phyloP scores from a whole-genome alignment of 2,797 vertebrate genomes.

The Accipiter minullus region DNA sequence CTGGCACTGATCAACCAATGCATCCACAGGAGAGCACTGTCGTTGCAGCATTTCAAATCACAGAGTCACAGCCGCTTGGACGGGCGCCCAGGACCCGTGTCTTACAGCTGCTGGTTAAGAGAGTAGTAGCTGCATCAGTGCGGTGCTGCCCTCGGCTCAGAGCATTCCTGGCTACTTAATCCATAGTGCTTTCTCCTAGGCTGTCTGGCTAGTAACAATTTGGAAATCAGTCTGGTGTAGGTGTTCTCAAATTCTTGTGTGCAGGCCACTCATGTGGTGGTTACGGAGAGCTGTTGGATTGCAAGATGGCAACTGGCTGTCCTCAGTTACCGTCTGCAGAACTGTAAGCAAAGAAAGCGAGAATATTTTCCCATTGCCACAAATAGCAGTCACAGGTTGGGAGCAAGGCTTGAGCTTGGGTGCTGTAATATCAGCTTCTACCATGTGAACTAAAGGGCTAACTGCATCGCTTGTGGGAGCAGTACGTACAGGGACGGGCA shows the following conservation, averaged over 20 bases:
- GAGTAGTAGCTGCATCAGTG: neutral
- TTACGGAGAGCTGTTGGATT: neutral
- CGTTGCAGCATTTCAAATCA: neutral
- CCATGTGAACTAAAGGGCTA: neutral
- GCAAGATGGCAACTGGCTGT: neutral
- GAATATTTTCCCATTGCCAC: neutral
- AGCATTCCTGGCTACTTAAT: neutral
- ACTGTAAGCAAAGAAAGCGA: neutral
- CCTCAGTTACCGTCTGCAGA: neutral
- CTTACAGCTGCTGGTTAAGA: neutral
- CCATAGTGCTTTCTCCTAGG: neutral
- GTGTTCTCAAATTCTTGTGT: neutral
- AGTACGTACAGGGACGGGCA: accelerated
- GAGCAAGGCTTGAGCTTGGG: neutral
- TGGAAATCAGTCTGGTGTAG: neutral
- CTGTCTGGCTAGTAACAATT: neutral
- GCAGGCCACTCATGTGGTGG: neutral
- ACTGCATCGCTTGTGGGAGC: neutral
- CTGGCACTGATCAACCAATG: neutral
- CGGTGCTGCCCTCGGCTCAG: neutral
- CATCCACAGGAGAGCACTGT: constrained; percentile 46
- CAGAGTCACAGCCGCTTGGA: constrained; percentile 22
- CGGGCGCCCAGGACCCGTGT: neutral
- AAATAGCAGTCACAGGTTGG: neutral
- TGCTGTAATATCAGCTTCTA: neutral